Evolutionary conservation across 2,113 vertebrate genomes (phyloP), one percentile per base, ranked within the genome.

Genomic region (Perca flavescens): DNA sequence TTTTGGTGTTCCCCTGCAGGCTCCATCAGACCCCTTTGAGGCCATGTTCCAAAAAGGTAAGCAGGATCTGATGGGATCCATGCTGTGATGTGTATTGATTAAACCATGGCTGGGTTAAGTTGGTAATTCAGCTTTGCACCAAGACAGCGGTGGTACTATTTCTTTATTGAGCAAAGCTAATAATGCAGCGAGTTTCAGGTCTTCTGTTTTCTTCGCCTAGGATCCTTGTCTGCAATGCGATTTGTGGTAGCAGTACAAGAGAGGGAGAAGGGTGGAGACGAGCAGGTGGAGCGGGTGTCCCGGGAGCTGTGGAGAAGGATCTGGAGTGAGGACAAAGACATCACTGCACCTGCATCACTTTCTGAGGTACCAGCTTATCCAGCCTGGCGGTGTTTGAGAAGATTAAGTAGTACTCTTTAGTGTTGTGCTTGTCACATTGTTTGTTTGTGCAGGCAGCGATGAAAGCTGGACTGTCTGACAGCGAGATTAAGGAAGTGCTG

Each of bases 321-420:
- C 89, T 98, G 97, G 97, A 91, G 80, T 46, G 91, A 95, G 85
- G 95, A 97, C 89, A 95, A 97, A 94, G 97, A 98, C 63, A 96
- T 97, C 75, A 92, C 92, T 0, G 60, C 94, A 49, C 91, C 95
- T 28, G 92, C 58, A 6, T 96, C 95, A 0, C 65, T 96, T 36
- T 76, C 84, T 25, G 93, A 96, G 94, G 95, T 96, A 43, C 25
- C 11, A 25, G 1, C 21, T 10, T 43, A 49, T 62, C 34, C 21
- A 40, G 13, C 25, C 11, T 31, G 34, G 21, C 11, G 47, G 1
- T 16, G 60, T 67, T 57, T 68, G 6, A 57, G 7, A 40, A 53
- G 43, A 58, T 72, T 17, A 43, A 63, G 5, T 63, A 28, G 19
- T 15, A 5, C 2, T 4, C 5, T 77, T 31, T 49, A n/a, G 19